Conservation (phyloP, 2,797 vertebrate genomes). For the Tolypeutes matacus region DNA sequence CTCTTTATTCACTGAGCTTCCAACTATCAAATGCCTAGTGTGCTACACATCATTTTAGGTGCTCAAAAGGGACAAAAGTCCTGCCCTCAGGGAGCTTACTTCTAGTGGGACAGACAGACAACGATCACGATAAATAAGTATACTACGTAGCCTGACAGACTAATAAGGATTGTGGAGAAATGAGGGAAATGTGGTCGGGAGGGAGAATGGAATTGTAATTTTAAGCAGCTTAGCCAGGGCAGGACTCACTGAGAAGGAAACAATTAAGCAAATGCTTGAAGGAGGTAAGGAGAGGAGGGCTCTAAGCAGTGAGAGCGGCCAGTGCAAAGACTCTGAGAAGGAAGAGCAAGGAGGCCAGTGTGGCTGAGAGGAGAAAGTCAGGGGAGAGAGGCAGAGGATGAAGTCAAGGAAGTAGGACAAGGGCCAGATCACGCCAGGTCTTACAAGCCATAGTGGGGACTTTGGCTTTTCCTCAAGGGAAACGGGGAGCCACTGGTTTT, state of each 20-base stretch:
- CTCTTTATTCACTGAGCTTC: not conserved
- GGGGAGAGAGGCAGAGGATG: not conserved
- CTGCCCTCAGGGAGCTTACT: not conserved
- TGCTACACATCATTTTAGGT: not conserved
- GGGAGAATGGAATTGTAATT: fast-evolving
- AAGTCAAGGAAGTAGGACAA: not conserved
- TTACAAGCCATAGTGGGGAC: not conserved
- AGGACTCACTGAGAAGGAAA: not conserved
- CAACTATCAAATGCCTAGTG: fast-evolving
- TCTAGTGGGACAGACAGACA: not conserved
- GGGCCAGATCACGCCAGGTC: not conserved
- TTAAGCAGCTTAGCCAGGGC: not conserved
- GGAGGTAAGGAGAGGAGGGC: not conserved
- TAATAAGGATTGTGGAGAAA: not conserved
- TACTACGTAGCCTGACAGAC: fast-evolving
- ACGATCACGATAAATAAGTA: fast-evolving
- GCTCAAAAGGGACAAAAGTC: not conserved
- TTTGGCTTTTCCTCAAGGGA: not conserved
- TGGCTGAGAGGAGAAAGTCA: not conserved
- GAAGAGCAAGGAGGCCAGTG: not conserved
- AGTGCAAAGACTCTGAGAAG: not conserved
- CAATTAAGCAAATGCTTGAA: not conserved
- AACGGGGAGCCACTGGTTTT: not conserved
- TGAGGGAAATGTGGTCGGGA: fast-evolving
- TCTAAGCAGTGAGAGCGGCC: fast-evolving